Percentiles rank a stretch among this genome's conserved stretches.
These are phyloP conservation scores for Chaenodraco wilsoni DNA, from an alignment of 2,797 vertebrate species.

Conservation along the genomic window DNA sequence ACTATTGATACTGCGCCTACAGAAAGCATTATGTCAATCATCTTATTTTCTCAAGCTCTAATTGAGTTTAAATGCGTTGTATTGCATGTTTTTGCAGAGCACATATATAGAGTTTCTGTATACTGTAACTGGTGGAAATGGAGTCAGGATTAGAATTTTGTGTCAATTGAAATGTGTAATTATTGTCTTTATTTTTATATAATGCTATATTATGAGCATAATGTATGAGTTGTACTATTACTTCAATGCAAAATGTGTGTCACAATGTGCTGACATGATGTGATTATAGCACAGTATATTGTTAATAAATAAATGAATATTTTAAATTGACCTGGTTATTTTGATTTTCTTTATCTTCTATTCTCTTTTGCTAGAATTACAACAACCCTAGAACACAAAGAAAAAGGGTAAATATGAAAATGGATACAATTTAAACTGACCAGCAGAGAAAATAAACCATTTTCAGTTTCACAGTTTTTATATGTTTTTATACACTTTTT, in stretches of 20 bases:
- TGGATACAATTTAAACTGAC: neutral
- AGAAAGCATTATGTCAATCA: slow-evolving; percentile 42
- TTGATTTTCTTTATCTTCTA: neutral
- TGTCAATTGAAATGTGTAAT: slow-evolving; percentile 52
- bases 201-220: slow-evolving; percentile 50
- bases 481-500: neutral
- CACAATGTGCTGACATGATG: slow-evolving; percentile 43
- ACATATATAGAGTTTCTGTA: slow-evolving; percentile 33
- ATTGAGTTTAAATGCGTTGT: slow-evolving; percentile 47
- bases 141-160: slow-evolving; percentile 49
- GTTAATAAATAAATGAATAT: slow-evolving; percentile 75
- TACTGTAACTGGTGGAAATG: slow-evolving; percentile 60
- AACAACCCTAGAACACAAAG: neutral
- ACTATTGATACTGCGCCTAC: slow-evolving; percentile 20
- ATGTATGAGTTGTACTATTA: slow-evolving; percentile 23
- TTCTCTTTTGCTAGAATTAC: neutral
- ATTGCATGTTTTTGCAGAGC: slow-evolving; percentile 31
- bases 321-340: slow-evolving; percentile 30
- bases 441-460: neutral
- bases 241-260: slow-evolving; percentile 18
- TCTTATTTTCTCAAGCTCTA: slow-evolving; percentile 46
- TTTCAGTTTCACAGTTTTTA: neutral
- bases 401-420: neutral
- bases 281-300: slow-evolving; percentile 70
- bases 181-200: slow-evolving; percentile 63